Base-by-base conservation (phyloP, 2,888 invertebrate genomes). In the Mythimna pallens region DNA sequence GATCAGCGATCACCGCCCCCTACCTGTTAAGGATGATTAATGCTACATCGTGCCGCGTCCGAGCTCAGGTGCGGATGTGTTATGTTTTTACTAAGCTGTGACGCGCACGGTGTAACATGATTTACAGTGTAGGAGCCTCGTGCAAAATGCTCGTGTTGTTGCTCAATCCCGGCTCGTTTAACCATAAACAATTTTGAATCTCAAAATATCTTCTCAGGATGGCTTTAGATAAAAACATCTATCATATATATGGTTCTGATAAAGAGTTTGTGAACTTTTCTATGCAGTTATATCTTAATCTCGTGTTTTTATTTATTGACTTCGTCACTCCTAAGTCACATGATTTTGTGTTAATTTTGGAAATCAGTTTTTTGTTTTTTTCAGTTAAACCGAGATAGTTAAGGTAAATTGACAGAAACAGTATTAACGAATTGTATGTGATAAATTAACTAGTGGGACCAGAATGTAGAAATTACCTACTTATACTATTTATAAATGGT, bases 221-320 rank as follows among this genome's bases (percentile, higher is more conserved):
- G 61, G 9, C 43, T 64, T 68, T 30, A 50, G 54, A 71, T 40
- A 54, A n/a, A n/a, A 34, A 68, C 34, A 52, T 47, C 20, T 22
- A 57, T 85, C 83, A 81, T 75, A 71, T 79, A 81, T 75, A 71
- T 79, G 77, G 73, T 80, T 68, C 71, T 69, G 85, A 75, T 77
- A 75, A 78, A 58, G 8, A 64, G 57, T 68, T 58, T 74, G 61
- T 73, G 54, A 68, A 67, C 83, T 68, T 73, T 70, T 64, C 68
- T 71, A 68, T 77, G 70, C 68, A 76, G n/a, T 73, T 76, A 52
- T 55, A 72, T 55, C 43, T 71, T 78, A 76, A 76, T 80, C 65
- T 79, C 20, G 9, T 66, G 67, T 80, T 75, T 79, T 58, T 61
- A 70, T 67, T 76, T 54, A 73, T 75, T 65, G n/a, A 73, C 76